phyloP scores from a whole-genome alignment of 2,888 invertebrate species.

The Diplolepis rosae region DNA sequence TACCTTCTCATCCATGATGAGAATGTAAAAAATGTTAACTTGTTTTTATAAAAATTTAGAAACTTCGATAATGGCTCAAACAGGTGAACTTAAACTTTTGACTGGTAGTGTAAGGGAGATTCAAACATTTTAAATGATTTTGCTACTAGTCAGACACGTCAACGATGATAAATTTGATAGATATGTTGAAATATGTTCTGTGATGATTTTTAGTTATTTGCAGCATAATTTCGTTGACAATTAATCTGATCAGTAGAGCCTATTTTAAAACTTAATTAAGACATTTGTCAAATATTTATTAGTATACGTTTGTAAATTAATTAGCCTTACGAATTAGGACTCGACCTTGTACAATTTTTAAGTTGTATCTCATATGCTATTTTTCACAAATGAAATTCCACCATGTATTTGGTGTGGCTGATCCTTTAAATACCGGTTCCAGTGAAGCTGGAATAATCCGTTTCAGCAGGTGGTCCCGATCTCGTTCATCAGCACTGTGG shows the following conservation, averaged over 20 bases:
- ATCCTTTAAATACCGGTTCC: constrained; percentile 26
- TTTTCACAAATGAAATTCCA: not conserved
- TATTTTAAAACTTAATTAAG: constrained; percentile 17
- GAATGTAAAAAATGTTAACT: too few relatives aligned
- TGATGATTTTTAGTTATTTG: not conserved
- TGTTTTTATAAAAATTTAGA: too few relatives aligned
- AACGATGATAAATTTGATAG: not conserved
- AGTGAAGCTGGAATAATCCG: constrained; percentile 29
- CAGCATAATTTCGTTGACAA: not conserved
- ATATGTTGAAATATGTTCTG: not conserved
- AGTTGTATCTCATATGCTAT: constrained; percentile 4
- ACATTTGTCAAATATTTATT: constrained; percentile 2
- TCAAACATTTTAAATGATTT: not conserved
- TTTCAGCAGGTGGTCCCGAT: constrained; percentile 45
- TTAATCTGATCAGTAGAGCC: not conserved
- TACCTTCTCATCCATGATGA: too few relatives aligned
- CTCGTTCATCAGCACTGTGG: constrained; percentile 52
- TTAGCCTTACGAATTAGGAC: constrained; percentile 15
- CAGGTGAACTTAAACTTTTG: too few relatives aligned
- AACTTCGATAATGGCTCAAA: too few relatives aligned
- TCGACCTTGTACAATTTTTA: constrained; percentile 21
- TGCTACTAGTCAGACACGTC: not conserved
- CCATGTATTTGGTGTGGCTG: constrained; percentile 13
- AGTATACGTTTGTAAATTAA: not conserved
- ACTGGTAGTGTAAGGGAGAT: too few relatives aligned